Percentiles rank a stretch among this genome's conserved stretches.
Evolutionary conservation across 2,797 vertebrate species (phyloP).

Genomic region (Leptoclinus maculatus): DNA sequence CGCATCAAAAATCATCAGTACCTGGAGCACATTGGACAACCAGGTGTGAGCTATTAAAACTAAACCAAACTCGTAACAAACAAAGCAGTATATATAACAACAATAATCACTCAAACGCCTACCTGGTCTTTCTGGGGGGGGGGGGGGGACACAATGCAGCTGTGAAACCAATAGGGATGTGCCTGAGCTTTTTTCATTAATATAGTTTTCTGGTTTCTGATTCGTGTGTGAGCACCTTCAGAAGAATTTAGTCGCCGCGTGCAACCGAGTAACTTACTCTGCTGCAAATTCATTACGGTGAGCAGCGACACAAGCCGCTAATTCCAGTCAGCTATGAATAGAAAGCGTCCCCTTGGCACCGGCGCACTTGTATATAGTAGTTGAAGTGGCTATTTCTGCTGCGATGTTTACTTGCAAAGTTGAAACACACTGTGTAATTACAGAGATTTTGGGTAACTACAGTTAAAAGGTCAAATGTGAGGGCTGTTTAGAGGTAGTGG

Average conservation of each 20-base stretch:
- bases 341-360: slow-evolving; percentile 78
- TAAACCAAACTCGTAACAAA: too few species aligned
- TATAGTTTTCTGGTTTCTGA: neutral
- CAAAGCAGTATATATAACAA: too few species aligned
- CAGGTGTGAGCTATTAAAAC: too few species aligned
- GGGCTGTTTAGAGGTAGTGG: slow-evolving; percentile 77
- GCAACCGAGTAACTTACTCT: slow-evolving; percentile 55
- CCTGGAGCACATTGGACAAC: too few species aligned
- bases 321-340: slow-evolving; percentile 81
- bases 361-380: slow-evolving; percentile 71
- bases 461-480: slow-evolving; percentile 81
- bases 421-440: slow-evolving; percentile 81
- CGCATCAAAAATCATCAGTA: too few species aligned
- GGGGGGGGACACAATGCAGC: neutral
- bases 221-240: neutral
- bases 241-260: slow-evolving; percentile 31
- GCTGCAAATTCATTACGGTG: slow-evolving; percentile 78
- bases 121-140: too few species aligned
- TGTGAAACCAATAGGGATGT: neutral
- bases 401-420: slow-evolving; percentile 79
- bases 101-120: too few species aligned
- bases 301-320: slow-evolving; percentile 75
- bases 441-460: slow-evolving; percentile 71
- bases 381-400: slow-evolving; percentile 81
- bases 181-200: neutral